These are phyloP conservation scores for Stictocephala bisonia DNA, from an alignment of 2,888 invertebrate species.

Conservation along the genomic window DNA sequence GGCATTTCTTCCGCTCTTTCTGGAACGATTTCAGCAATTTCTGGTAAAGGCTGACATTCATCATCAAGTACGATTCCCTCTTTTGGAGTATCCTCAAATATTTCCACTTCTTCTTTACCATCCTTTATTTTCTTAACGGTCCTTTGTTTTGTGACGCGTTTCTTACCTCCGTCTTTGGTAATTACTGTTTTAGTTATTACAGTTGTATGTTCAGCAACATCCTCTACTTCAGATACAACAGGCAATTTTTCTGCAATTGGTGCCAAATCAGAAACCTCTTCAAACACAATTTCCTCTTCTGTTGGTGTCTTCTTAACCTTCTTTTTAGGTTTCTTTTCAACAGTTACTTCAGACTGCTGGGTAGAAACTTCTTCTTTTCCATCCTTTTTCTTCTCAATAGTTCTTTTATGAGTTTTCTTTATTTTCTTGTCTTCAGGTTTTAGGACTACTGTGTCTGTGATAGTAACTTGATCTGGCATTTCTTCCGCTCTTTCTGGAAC, in stretches of 20 bases:
- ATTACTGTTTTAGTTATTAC: slow-evolving; percentile 17
- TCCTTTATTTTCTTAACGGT: slow-evolving; percentile 49
- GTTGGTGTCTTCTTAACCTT: slow-evolving; percentile 50
- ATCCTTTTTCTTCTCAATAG: slow-evolving; percentile 48
- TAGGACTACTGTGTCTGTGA: slow-evolving; percentile 50
- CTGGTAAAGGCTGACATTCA: neutral
- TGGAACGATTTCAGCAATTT: slow-evolving; percentile 21
- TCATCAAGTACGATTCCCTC: slow-evolving; percentile 37
- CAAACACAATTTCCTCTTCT: slow-evolving; percentile 26
- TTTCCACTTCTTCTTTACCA: slow-evolving; percentile 51
- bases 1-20: slow-evolving; percentile 43
- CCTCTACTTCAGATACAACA: slow-evolving; percentile 3
- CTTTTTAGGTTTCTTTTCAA: slow-evolving; percentile 38
- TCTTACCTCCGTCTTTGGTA: slow-evolving; percentile 21
- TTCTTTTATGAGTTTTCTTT: slow-evolving; percentile 29
- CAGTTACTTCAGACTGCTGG: slow-evolving; percentile 45
- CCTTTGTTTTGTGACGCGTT: slow-evolving; percentile 41
- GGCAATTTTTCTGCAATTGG: slow-evolving; percentile 21
- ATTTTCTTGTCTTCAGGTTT: slow-evolving; percentile 57
- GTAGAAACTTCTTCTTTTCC: slow-evolving; percentile 51
- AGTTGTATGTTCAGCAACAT: slow-evolving; percentile 29
- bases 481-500: slow-evolving; percentile 41
- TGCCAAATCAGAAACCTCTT: slow-evolving; percentile 30
- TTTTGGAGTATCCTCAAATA: slow-evolving; percentile 46
- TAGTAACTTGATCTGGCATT: slow-evolving; percentile 45